These are phyloP conservation scores for Cryptus viduatorius DNA, from an alignment of 2,888 invertebrate species.

Conservation along the genomic window DNA sequence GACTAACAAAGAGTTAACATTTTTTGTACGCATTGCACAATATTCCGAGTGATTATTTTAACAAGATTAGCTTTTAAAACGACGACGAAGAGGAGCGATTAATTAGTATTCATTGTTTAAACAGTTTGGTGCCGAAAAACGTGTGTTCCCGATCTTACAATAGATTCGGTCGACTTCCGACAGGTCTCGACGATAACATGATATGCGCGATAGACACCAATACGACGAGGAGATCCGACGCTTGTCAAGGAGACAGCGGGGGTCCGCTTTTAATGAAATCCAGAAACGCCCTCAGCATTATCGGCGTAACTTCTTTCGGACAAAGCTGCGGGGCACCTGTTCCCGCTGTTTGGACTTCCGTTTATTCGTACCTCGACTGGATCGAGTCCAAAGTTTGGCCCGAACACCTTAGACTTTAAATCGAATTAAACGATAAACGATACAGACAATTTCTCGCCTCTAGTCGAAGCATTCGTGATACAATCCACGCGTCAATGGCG, in stretches of 20 bases:
- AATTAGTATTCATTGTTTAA: neutral
- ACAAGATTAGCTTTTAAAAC: neutral
- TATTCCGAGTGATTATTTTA: slow-evolving; percentile 17
- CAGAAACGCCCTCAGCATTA: slow-evolving; percentile 68
- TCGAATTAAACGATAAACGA: neutral
- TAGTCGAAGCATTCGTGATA: slow-evolving; percentile 39
- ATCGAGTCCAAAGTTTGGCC: slow-evolving; percentile 81
- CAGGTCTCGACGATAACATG: slow-evolving; percentile 77
- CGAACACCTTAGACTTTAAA: slow-evolving; percentile 30
- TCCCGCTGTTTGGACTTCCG: slow-evolving; percentile 80
- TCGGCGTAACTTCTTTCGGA: slow-evolving; percentile 81
- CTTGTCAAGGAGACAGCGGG: slow-evolving; percentile 81
- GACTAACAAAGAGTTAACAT: slow-evolving; percentile 2
- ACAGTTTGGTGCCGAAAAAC: slow-evolving; percentile 73
- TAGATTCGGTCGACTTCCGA: slow-evolving; percentile 69
- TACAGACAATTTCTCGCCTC: slow-evolving; percentile 14
- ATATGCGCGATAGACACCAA: slow-evolving; percentile 78
- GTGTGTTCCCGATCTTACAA: slow-evolving; percentile 73
- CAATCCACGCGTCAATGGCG: neutral
- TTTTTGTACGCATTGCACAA: neutral
- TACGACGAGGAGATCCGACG: slow-evolving; percentile 73
- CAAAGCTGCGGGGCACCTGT: slow-evolving; percentile 76
- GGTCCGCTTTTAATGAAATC: slow-evolving; percentile 78
- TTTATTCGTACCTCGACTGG: slow-evolving; percentile 79
- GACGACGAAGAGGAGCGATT: neutral